Percentiles rank a stretch among this genome's conserved stretches.
phyloP scores from a whole-genome alignment of 2,113 vertebrate genomes.

The Lanius collurio region DNA sequence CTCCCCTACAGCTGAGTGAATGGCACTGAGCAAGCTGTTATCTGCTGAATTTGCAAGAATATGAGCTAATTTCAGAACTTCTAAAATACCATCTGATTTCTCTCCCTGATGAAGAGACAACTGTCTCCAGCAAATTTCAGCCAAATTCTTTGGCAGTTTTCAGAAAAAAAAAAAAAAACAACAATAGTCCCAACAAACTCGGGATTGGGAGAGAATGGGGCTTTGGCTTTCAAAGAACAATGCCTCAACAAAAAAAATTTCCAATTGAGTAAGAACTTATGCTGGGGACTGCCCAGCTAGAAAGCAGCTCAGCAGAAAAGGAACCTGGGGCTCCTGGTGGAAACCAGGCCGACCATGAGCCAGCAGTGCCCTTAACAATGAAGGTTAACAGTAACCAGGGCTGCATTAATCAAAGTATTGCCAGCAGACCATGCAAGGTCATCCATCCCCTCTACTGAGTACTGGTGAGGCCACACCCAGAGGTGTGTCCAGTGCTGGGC shows the following conservation, averaged over 20 bases:
- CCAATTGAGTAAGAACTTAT: not conserved
- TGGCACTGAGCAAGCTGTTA: slow-evolving; percentile 34
- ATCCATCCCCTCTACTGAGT: not conserved
- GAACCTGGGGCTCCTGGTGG: not conserved
- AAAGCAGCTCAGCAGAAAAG: not conserved
- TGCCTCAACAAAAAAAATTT: not conserved
- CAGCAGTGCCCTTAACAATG: not conserved
- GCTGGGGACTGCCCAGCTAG: not conserved
- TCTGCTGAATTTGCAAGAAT: slow-evolving; percentile 40
- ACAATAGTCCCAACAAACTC: not conserved
- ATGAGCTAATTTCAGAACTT: slow-evolving; percentile 36
- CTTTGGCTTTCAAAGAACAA: not conserved
- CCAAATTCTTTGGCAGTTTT: not conserved
- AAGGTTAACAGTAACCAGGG: not conserved
- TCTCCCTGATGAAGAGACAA: not conserved
- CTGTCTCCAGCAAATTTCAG: not conserved
- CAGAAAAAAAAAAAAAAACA: not conserved
- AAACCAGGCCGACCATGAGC: not conserved
- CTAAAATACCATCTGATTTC: slow-evolving; percentile 34
- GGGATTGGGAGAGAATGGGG: not conserved
- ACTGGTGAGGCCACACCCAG: not conserved
- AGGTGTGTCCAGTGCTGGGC: not conserved
- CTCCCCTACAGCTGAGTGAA: slow-evolving; percentile 38
- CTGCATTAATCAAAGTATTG: not conserved
- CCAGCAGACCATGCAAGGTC: not conserved